A percentile compares a stretch with the other conserved stretches of the same genome.
Evolutionary conservation across 2,797 vertebrate genomes (phyloP).

Genomic region (Huso huso): DNA sequence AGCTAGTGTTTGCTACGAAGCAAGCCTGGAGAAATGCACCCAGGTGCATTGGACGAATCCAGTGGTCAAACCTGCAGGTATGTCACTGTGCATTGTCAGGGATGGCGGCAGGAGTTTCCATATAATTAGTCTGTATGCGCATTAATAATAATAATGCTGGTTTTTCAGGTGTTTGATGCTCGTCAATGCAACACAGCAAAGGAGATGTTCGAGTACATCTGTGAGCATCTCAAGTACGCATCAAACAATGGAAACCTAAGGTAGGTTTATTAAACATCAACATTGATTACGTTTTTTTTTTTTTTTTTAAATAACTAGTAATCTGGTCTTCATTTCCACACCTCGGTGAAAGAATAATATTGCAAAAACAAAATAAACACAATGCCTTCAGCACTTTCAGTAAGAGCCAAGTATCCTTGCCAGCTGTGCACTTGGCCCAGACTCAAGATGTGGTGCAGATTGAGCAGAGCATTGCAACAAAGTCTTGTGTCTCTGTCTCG

Average conservation of each 20-base stretch:
- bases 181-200: conserved; percentile 58
- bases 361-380: too few species aligned
- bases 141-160: background rate
- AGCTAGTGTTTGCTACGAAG: conserved; percentile 69
- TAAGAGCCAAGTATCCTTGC: too few species aligned
- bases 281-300: too few species aligned
- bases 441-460: background rate
- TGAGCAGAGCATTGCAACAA: background rate
- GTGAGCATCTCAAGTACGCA: conserved; percentile 61
- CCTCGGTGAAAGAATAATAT: too few species aligned
- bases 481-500: background rate
- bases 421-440: too few species aligned
- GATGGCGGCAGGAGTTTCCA: background rate
- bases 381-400: too few species aligned
- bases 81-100: background rate
- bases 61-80: conserved; percentile 78
- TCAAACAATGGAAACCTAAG: conserved; percentile 73
- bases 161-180: conserved; percentile 66
- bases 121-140: background rate
- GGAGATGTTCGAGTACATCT: conserved; percentile 74
- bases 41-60: conserved; percentile 75
- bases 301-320: too few species aligned
- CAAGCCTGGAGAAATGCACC: conserved; percentile 79
- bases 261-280: conserved; percentile 31
- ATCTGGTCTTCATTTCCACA: too few species aligned